These are phyloP conservation scores for Aradophagus sp. DNA, from an alignment of 1,140 invertebrate species.

Conservation along the genomic window DNA sequence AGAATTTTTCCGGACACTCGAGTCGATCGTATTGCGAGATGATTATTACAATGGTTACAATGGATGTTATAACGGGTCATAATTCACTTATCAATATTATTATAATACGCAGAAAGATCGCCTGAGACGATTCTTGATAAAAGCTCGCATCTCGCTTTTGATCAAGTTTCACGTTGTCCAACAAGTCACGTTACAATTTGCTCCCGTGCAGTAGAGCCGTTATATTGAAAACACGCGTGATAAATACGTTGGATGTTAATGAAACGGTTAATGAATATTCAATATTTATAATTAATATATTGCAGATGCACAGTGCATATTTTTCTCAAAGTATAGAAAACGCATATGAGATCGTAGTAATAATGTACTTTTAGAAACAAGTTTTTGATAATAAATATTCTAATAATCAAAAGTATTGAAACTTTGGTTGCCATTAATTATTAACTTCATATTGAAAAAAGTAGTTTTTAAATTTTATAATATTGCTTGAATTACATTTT, in stretches of 20 bases:
- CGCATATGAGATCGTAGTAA: no score
- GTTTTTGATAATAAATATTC: no score
- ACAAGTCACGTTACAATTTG: conserved; percentile 37
- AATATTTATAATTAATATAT: no score
- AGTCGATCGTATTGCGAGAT: conserved; percentile 36
- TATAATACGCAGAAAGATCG: conserved; percentile 32
- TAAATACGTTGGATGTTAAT: neutral
- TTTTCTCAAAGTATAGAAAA: no score
- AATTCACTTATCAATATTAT: conserved; percentile 32
- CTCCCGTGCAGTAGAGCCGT: no score
- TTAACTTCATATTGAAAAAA: no score
- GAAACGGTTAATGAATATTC: neutral
- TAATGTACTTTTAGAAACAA: no score
- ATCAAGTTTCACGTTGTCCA: conserved; percentile 38
- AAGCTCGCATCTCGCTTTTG: conserved; percentile 6
- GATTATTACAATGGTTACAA: conserved; percentile 16
- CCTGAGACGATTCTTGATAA: conserved; percentile 17
- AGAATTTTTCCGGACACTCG: conserved; percentile 8
- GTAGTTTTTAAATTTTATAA: no score
- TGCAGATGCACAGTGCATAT: no score
- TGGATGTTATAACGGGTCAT: conserved; percentile 1
- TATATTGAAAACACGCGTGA: neutral
- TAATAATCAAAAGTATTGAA: no score
- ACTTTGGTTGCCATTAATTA: no score
- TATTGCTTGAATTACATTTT: no score